A percentile compares a stretch with the other conserved stretches of the same genome.
Conservation (phyloP, 92 coral and sea anemone genomes). For the Nematostella vectensis region DNA sequence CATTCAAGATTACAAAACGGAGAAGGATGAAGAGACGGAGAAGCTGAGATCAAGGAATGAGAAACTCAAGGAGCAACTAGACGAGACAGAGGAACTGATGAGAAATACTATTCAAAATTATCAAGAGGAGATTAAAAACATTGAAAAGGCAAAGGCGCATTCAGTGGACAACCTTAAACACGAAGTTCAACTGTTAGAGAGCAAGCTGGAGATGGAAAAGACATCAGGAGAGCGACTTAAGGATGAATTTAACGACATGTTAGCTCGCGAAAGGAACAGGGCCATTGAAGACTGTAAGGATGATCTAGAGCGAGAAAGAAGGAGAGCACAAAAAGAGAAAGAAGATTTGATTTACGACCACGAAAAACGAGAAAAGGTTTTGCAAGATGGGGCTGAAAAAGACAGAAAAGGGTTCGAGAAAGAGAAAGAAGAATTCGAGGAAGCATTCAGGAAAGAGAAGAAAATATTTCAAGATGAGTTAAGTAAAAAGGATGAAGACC, state of each 20-base stretch:
- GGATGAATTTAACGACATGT: constrained; percentile 33
- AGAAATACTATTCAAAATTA: constrained; percentile 52
- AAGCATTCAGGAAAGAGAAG: constrained; percentile 52
- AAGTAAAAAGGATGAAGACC: constrained; percentile 24
- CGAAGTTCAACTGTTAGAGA: constrained; percentile 33
- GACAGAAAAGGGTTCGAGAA: constrained; percentile 24
- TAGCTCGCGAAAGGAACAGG: constrained; percentile 43
- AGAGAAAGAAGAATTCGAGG: constrained; percentile 43
- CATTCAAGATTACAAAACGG: not conserved
- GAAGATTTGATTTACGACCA: constrained; percentile 36
- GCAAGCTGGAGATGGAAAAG: constrained; percentile 39
- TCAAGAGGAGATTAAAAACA: constrained; percentile 34
- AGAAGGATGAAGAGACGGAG: constrained; percentile 7
- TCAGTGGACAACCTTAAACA: constrained; percentile 41
- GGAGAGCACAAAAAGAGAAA: constrained; percentile 22
- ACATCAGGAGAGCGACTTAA: constrained; percentile 37
- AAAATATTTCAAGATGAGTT: constrained; percentile 38
- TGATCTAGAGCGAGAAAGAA: constrained; percentile 43
- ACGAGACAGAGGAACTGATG: constrained; percentile 43
- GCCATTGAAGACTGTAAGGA: constrained; percentile 33
- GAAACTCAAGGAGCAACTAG: constrained; percentile 46
- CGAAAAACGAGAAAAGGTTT: constrained; percentile 18
- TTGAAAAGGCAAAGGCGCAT: constrained; percentile 41
- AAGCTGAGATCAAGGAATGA: constrained; percentile 41
- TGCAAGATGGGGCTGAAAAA: constrained; percentile 21